Evolutionary conservation across 2,888 invertebrate genomes (phyloP).

Genomic region (Aquatica leii): DNA sequence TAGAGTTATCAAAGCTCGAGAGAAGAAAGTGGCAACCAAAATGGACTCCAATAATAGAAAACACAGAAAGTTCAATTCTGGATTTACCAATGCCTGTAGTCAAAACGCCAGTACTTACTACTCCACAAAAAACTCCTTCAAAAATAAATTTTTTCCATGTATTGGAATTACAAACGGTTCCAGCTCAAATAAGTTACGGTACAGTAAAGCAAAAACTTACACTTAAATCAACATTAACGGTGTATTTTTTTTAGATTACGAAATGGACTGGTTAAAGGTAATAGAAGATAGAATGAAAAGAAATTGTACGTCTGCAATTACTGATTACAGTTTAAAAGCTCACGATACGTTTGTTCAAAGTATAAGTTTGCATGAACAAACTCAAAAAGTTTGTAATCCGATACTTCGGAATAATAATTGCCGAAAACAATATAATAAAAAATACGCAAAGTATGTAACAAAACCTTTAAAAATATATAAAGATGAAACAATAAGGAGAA

Average conservation of each 20-base stretch:
- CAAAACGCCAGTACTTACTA: conserved; percentile 62
- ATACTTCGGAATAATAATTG: too few relatives aligned
- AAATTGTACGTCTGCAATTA: conserved; percentile 61
- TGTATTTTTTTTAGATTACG: conserved; percentile 58
- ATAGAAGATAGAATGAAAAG: conserved; percentile 69
- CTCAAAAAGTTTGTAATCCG: too few relatives aligned
- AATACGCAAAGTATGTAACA: too few relatives aligned
- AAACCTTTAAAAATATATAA: too few relatives aligned
- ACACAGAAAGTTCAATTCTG: conserved; percentile 52
- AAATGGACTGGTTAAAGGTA: conserved; percentile 71
- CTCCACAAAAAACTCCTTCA: conserved; percentile 62
- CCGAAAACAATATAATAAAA: too few relatives aligned
- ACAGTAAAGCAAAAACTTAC: conserved; percentile 38
- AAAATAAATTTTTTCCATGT: conserved; percentile 69
- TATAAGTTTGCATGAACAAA: neutral
- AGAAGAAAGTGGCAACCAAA: conserved; percentile 62
- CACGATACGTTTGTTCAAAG: conserved; percentile 2
- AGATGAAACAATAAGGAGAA: too few relatives aligned
- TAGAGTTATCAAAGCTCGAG: conserved; percentile 70
- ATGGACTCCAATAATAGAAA: conserved; percentile 54
- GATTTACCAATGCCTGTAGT: conserved; percentile 63
- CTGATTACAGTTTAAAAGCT: conserved; percentile 59
- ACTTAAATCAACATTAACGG: neutral
- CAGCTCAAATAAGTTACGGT: conserved; percentile 68
- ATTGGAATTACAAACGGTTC: conserved; percentile 66